Evolutionary conservation across 2,888 invertebrate genomes (phyloP).

Genomic region (Nomada ruficornis): DNA sequence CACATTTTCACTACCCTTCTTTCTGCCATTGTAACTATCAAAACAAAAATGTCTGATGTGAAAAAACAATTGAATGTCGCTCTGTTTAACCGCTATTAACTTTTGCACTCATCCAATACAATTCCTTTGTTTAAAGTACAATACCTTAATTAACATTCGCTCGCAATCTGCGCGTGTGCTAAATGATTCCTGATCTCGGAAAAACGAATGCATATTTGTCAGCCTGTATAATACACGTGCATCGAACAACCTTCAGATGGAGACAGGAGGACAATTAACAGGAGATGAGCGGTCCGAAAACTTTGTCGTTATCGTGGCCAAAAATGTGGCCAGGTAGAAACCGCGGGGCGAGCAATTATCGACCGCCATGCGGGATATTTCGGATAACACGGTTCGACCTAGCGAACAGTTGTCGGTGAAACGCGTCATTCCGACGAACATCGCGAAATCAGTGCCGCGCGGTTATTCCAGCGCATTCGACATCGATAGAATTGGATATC

Average conservation of each 20-base stretch:
- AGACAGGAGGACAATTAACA: constrained; percentile 10
- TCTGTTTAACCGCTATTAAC: too few species aligned
- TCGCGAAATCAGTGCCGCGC: constrained; percentile 11
- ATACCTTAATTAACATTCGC: too few species aligned
- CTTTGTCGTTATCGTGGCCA: constrained; percentile 32
- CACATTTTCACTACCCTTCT: too few species aligned
- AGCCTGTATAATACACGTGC: neutral
- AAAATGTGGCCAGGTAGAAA: constrained; percentile 24
- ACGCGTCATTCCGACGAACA: neutral
- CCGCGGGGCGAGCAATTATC: constrained; percentile 24
- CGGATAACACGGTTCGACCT: neutral
- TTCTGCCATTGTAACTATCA: too few species aligned
- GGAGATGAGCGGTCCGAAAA: neutral
- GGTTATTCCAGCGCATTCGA: neutral
- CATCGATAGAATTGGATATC: neutral
- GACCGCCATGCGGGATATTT: constrained; percentile 7
- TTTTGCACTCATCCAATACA: too few species aligned
- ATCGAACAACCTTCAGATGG: neutral
- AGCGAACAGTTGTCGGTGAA: constrained; percentile 18
- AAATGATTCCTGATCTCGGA: too few species aligned
- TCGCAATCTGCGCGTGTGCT: too few species aligned
- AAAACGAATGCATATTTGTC: too few species aligned
- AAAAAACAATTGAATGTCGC: too few species aligned
- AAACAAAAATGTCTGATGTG: too few species aligned
- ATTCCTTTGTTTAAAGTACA: too few species aligned